phyloP scores from a whole-genome alignment of 2,888 invertebrate species.

The Protula sp. region DNA sequence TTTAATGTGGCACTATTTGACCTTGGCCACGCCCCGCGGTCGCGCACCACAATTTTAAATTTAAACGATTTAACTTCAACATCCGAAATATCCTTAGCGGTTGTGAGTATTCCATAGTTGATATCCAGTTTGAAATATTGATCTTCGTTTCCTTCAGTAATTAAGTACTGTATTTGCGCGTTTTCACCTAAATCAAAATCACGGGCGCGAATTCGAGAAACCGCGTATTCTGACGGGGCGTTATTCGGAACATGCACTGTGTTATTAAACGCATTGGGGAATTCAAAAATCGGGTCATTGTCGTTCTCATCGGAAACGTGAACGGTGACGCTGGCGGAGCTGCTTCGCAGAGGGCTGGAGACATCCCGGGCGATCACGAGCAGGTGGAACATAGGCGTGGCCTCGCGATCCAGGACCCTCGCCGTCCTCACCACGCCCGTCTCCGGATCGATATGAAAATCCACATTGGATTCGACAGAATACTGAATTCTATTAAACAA shows the following conservation, averaged over 20 bases:
- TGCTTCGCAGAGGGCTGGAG: slow-evolving; percentile 11
- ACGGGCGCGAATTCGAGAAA: slow-evolving; percentile 6
- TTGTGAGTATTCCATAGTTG: not conserved
- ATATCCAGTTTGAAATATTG: not conserved
- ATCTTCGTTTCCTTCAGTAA: not conserved
- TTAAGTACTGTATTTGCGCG: slow-evolving; percentile 2
- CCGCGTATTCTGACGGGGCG: slow-evolving; percentile 7
- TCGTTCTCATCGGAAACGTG: slow-evolving; percentile 24
- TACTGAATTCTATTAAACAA: no score
- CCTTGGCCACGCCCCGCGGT: not conserved
- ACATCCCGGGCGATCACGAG: slow-evolving; percentile 15
- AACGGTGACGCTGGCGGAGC: slow-evolving; percentile 19
- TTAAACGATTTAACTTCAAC: not conserved
- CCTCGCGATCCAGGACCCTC: slow-evolving; percentile 19
- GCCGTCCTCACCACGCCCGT: slow-evolving; percentile 81
- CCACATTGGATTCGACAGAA: slow-evolving; percentile 1
- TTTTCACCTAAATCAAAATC: slow-evolving; percentile 16
- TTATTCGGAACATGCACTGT: slow-evolving; percentile 11
- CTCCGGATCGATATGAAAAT: slow-evolving; percentile 75
- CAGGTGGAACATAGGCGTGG: slow-evolving; percentile 13
- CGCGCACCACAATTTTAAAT: not conserved
- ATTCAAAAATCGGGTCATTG: slow-evolving; percentile 20
- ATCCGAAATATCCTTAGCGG: not conserved
- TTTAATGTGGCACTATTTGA: not conserved
- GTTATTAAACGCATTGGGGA: slow-evolving; percentile 18